Evolutionary conservation across 2,888 invertebrate genomes (phyloP).

Genomic region (Sarcophaga carnaria): DNA sequence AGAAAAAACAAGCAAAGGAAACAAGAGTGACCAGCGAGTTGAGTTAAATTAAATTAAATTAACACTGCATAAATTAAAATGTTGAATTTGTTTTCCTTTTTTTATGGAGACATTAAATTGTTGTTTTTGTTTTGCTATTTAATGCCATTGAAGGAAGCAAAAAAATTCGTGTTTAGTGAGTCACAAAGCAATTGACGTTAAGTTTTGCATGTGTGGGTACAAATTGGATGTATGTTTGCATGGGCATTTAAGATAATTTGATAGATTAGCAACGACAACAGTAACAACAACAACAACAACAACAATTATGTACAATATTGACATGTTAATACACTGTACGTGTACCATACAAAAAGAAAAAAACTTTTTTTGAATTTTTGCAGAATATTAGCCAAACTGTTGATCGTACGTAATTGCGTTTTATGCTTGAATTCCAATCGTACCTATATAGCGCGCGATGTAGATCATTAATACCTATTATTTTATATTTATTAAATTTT

Average conservation of each 20-base stretch:
- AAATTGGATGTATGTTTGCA: background rate
- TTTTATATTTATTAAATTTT: too few species aligned
- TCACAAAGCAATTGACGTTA: slow-evolving; percentile 52
- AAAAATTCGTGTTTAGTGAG: slow-evolving; percentile 44
- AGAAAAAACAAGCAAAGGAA: slow-evolving; percentile 5
- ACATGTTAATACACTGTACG: too few species aligned
- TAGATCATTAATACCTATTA: too few species aligned
- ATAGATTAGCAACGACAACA: background rate
- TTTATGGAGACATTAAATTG: slow-evolving; percentile 43
- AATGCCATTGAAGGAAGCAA: background rate
- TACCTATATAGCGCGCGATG: too few species aligned
- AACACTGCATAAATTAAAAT: slow-evolving; percentile 69
- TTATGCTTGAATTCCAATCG: too few species aligned
- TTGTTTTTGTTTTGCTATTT: slow-evolving; percentile 1
- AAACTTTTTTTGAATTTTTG: too few species aligned
- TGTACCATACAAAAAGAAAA: too few species aligned
- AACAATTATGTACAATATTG: too few species aligned
- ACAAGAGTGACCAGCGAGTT: slow-evolving; percentile 31
- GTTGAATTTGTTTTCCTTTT: too few species aligned
- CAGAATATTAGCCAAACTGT: too few species aligned
- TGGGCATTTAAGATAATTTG: slow-evolving; percentile 6
- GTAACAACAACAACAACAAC: background rate
- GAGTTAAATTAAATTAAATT: slow-evolving; percentile 56
- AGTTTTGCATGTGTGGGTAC: slow-evolving; percentile 7
- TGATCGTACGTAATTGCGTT: too few species aligned